Evolutionary conservation across 1,140 invertebrate species (phyloP), one percentile per base, ranked within the genome.

Genomic region (Listronotus oregonensis): DNA sequence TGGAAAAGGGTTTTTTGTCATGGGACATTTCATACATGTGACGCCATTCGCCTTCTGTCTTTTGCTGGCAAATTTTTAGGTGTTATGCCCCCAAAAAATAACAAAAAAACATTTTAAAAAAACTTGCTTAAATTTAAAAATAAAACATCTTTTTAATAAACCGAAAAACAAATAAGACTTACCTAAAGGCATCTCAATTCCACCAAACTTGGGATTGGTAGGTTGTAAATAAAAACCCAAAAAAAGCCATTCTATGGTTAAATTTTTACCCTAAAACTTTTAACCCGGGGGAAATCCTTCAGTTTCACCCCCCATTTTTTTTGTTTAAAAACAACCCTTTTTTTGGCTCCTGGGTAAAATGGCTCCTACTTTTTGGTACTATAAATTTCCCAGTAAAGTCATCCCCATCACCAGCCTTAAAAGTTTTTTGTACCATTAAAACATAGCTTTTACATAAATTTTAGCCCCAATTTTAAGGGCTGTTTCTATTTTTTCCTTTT

Each of bases 311-410:
- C 85, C 86, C 0, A n/a, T n/a, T 80, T 80, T 67, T 89, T 88
- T 63, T 94, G 89, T 9, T 88, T 83, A 0, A 90, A 86, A 1
- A 85, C 86, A n/a, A 87, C 84, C 78, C 97, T 95, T 7, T 93
- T 87, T 76, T 89, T 88, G 1, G 92, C 89, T 18, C 95, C 96
- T 1, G 95, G 92, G 76, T n/a, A 91, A 86, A 18, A 99, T 77
- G 5, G 89, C 88, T 6, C 90, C 89, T 2, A 99, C 92, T 84
- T 99, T n/a, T 96, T 2, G 98, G 98, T 1, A 99, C 94, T 75
- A 99, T 98, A 6, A 99, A 81, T 1, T 95, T 97, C 50, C 98
- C 94, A 34, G 92, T 97, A 76, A 99, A 99, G 79, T 99, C 96
- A 78, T 96, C 98, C 49, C 94, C 82, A 75, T 88, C 86, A n/a